Percentiles rank a stretch among this genome's conserved stretches.
Conservation (phyloP, 2,888 invertebrate species). For the Omphaloscelis lunosa region DNA sequence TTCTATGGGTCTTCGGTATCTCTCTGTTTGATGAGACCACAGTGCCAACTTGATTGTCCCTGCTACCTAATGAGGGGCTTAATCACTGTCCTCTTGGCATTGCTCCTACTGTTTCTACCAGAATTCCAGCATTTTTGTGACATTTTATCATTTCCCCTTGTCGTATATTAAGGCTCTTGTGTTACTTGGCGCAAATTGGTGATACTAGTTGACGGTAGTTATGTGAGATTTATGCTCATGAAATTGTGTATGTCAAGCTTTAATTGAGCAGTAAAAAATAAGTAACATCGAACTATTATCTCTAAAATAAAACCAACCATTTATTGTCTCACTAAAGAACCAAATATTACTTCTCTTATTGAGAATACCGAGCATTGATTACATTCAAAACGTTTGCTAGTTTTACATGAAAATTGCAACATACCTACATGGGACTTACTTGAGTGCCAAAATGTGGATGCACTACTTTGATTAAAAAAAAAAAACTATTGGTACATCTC, state of each 20-base stretch:
- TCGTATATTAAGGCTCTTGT: slow-evolving; percentile 19
- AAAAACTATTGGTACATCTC: no score
- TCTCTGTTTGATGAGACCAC: neutral
- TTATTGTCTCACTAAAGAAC: neutral
- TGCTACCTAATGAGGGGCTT: slow-evolving; percentile 62
- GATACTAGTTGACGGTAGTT: neutral
- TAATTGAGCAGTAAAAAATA: slow-evolving; percentile 1
- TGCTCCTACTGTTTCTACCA: slow-evolving; percentile 38
- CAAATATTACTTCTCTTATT: neutral
- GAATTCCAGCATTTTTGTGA: slow-evolving; percentile 46
- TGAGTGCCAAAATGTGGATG: no score
- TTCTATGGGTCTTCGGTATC: slow-evolving; percentile 21
- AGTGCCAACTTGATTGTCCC: slow-evolving; percentile 51
- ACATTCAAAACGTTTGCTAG: neutral
- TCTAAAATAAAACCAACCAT: neutral
- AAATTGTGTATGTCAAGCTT: neutral
- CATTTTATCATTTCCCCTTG: slow-evolving; percentile 39
- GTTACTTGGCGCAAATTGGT: slow-evolving; percentile 25
- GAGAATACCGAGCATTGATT: neutral
- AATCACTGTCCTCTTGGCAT: slow-evolving; percentile 66
- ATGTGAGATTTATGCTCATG: neutral
- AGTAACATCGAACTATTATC: neutral
- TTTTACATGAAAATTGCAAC: no score
- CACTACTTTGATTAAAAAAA: no score
- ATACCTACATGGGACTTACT: no score